Conservation (phyloP, 64 coral and sea anemone species). For the Pocillopora damicornis region DNA sequence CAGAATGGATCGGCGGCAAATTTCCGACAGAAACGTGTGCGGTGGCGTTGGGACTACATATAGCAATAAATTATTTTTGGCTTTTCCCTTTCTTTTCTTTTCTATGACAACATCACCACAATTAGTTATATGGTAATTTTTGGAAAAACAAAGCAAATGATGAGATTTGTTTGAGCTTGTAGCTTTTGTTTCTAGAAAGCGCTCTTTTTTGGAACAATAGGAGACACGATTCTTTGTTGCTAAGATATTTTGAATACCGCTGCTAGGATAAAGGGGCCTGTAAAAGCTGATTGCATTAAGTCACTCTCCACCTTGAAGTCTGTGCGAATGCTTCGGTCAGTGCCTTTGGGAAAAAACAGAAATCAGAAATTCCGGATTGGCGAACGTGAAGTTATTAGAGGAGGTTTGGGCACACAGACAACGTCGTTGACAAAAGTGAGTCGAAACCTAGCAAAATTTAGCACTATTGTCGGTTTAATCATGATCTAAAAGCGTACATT, state of each 20-base stretch:
- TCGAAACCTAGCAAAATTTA: no score
- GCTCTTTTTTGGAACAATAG: background rate
- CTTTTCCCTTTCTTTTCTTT: no score
- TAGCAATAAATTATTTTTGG: no score
- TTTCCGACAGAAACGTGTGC: no score
- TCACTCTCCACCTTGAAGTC: background rate
- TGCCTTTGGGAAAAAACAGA: background rate
- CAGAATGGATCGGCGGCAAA: no score
- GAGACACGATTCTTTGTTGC: background rate
- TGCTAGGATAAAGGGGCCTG: background rate
- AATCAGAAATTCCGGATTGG: background rate
- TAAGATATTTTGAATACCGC: constrained; percentile 10
- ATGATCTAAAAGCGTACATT: no score
- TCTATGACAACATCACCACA: background rate
- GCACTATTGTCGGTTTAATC: no score
- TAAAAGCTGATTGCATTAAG: background rate
- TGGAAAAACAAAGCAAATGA: background rate
- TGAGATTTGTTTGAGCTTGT: background rate
- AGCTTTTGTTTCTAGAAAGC: background rate
- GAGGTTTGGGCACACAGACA: no score
- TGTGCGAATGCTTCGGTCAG: background rate
- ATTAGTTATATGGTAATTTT: background rate
- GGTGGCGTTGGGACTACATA: no score
- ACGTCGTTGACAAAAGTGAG: no score
- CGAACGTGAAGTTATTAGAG: no score